Evolutionary conservation across 2,113 vertebrate species (phyloP), one percentile per base, ranked within the genome.

Genomic region (Salvelinus sp.): DNA sequence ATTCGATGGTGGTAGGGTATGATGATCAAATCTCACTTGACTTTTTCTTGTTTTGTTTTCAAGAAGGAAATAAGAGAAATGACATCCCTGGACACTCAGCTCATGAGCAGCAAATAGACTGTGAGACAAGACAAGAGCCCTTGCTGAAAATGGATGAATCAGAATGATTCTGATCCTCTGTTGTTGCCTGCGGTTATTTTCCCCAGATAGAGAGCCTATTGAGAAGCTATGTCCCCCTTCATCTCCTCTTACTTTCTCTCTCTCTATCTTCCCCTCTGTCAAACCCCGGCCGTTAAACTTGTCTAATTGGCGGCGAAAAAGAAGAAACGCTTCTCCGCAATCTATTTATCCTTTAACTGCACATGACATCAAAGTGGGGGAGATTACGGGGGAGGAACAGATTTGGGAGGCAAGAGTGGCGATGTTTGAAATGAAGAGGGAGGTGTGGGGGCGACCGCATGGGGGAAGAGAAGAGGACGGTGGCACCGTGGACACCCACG

Each of bases 371-470:
- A 77, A 72, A 57, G 62, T 22, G 33, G 25, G 28, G 4, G 4
- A 68, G 50, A 58, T 63, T 63, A 73, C 18, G 28, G 57, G 63
- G 54, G 54, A 28, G 48, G 62, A 28, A 66, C 30, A 48, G 64
- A 66, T 25, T 16, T 16, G 47, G 23, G 23, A 44, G 54, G 64
- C 28, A 28, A 77, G 69, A 71, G 50, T 6, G 25, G 23, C 30
- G 10, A 68, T 78, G 23, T 68, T 69, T 67, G 22, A 73, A 78
- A 73, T 62, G 30, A 68, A 33, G 30, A 68, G 38, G 30, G 64
- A 66, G 64, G 64, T 30, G 25, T 66, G 64, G 64, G 23, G 22
- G 23, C 22, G 23, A 64, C 9, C 22, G 23, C 23, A 30, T 30
- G 64, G 64, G 27, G 25, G 6, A 16, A 30, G 62, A 30, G 6